phyloP scores from a whole-genome alignment of 2,888 invertebrate genomes.

The Argyresthia goedartella region DNA sequence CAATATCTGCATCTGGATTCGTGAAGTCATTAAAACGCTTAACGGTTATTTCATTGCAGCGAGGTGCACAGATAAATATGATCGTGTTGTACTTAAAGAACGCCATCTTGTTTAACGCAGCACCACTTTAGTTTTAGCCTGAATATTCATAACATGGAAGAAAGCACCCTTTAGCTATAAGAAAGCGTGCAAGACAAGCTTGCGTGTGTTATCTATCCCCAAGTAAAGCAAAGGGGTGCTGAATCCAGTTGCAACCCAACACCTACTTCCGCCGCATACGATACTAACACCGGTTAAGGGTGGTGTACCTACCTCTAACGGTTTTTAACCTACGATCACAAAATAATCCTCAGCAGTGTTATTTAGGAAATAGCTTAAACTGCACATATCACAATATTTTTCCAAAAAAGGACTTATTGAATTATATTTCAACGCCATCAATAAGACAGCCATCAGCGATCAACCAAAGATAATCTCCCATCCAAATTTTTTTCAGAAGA shows the following conservation, averaged over 20 bases:
- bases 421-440: conserved; percentile 2
- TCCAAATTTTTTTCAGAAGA: conserved; percentile 43
- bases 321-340: neutral
- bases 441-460: conserved; percentile 8
- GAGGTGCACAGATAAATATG: too few species aligned
- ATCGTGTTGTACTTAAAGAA: too few species aligned
- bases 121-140: too few species aligned
- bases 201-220: neutral
- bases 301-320: neutral
- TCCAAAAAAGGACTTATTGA: too few species aligned
- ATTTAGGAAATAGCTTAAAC: neutral
- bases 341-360: too few species aligned
- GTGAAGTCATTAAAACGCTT: too few species aligned
- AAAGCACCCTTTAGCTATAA: too few species aligned
- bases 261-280: conserved; percentile 44
- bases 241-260: conserved; percentile 55
- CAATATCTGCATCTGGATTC: too few species aligned
- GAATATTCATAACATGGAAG: too few species aligned
- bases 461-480: conserved; percentile 32
- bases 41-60: too few species aligned
- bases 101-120: too few species aligned
- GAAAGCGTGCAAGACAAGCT: neutral
- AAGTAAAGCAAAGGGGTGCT: conserved; percentile 34
- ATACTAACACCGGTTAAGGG: neutral
- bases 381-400: neutral